phyloP scores from a whole-genome alignment of 2,797 vertebrate species.

The Urophycis tenuis region DNA sequence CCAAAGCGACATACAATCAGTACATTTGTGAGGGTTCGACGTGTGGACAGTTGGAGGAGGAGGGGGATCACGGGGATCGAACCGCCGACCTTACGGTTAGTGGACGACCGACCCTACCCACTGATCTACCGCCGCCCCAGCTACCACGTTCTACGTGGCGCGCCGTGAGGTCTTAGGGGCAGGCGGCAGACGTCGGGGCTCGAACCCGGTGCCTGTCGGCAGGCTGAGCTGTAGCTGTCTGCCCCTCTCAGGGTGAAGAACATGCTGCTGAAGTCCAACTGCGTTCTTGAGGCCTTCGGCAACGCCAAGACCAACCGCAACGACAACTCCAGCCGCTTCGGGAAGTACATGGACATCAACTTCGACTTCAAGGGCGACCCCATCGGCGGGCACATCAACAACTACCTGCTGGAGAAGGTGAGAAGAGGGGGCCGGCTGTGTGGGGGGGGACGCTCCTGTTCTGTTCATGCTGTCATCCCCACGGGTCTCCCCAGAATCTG shows the following conservation, averaged over 20 bases:
- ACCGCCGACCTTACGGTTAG: no score
- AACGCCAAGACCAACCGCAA: constrained; percentile 98
- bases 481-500: no score
- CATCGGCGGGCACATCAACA: constrained; percentile 96
- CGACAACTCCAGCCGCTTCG: constrained; percentile 97
- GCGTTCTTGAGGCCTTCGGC: constrained; percentile 94
- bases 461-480: no score
- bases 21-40: no score
- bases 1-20: no score
- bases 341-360: constrained; percentile 99
- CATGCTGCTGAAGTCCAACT: constrained; percentile 97
- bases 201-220: not conserved
- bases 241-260: constrained; percentile 83
- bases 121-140: no score
- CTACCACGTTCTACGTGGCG: no score
- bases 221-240: not conserved
- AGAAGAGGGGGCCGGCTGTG: constrained; percentile 7
- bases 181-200: not conserved
- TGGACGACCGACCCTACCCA: no score
- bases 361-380: constrained; percentile 99
- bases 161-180: not conserved
- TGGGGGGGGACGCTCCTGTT: no score
- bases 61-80: no score
- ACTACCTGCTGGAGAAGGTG: constrained; percentile 98
- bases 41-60: no score